Base-by-base conservation (phyloP, 2,888 invertebrate genomes). In the Ophonus ardosiacus region DNA sequence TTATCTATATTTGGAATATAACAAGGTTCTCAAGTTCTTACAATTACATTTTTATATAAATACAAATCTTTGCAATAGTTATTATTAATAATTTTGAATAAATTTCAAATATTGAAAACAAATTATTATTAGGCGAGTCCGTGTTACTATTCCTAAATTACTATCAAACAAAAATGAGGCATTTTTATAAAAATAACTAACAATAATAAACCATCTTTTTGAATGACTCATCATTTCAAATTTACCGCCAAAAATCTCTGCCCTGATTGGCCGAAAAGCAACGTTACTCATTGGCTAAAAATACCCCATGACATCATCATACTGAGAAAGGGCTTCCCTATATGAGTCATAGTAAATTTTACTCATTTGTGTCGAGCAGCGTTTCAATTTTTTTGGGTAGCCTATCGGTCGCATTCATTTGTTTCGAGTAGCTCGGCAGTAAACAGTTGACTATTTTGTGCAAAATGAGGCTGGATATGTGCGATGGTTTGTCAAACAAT, bases 321-420 rank as follows among this genome's bases (percentile, higher is more conserved):
- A 91, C 90, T 90, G 86, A 88, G 90, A 90, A 90, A 91, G 90
- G 91, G 90, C 90, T 90, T 90, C 90, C 91, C 91, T 89, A 86
- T 87, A 90, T 90, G 90, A 90, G 86, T 90, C 90, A 90, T 90
- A 88, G 88, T 86, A 85, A 86, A 87, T 89, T 89, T 88, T 87
- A 87, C 87, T 85, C 83, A 85, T 85, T 86, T 87, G 86, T 87
- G 81, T 21, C 18, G 63, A 51, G 76, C 79, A 56, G 57, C 56
- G 1, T 5, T 31, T 31, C 31, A 68, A 43, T 79, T 85, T 85
- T 85, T 85, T 85, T 84, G 13, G 63, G 51, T 80, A 38, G 76
- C 76, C 84, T 78, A 56, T 31, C 31, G 31, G 31, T 31, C 78
- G 51, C 61, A 63, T 40, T 76, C 80, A 61, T 61, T 61, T 80